Evolutionary conservation across 2,888 invertebrate species (phyloP), one percentile per base, ranked within the genome.

Genomic region (Agrochola litura): DNA sequence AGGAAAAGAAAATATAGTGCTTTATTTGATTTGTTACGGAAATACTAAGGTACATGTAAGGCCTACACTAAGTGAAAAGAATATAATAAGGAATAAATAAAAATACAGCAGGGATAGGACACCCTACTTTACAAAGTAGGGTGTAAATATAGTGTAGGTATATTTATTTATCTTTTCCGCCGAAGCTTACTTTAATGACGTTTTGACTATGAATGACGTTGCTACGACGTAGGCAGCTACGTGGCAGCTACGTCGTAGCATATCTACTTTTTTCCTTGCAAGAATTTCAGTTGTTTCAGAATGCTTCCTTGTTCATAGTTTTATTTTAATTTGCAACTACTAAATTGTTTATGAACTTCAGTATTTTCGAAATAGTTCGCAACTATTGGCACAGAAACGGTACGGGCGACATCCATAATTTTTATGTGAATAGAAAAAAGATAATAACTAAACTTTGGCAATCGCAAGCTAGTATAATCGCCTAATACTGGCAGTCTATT

Each of bases 401-500:
- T 6, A 25, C 14, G 16, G 10, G 9, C 4, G 10, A 19, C 2
- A 5, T 52, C 16, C 0, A 56, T 19, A 9, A 2, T 58, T 58
- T 58, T 22, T 16, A 19, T 37, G n/a, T 0, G 1, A 30, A 61
- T 4, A 56, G n/a, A 71, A 58, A 56, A 72, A 68, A 41, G 1
- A 60, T 25, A 58, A 12, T 60, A 56, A 46, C 3, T 0, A 89
- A 90, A 93, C 83, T 93, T 95, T 95, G 94, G 85, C 89, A 61
- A 91, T 61, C 92, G 43, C 85, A 76, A 73, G 71, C 77, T 71
- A 69, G 84, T 86, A 89, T 95, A 95, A 95, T 95, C 94, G 94
- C 89, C 89, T 95, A 95, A 95, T 95, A 92, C 93, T 91, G 90
- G 83, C 88, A 90, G 89, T 84, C 94, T 94, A 96, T 96, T 96